Evolutionary conservation across 2,797 vertebrate genomes (phyloP).

Genomic region (Smutsia gigantea): DNA sequence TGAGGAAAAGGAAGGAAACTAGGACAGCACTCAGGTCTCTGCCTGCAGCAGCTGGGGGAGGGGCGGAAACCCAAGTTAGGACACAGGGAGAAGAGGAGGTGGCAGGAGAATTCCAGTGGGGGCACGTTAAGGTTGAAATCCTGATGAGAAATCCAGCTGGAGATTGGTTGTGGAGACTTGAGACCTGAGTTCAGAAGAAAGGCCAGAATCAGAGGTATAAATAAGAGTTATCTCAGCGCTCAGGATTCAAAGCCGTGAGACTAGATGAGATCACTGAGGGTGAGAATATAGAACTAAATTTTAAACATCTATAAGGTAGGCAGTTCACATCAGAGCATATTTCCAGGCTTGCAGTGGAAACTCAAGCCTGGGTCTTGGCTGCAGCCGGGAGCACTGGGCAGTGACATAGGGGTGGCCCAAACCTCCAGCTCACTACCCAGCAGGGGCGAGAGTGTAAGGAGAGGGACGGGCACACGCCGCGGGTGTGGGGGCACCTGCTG

Average conservation of each 20-base stretch:
- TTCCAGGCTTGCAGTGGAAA: neutral
- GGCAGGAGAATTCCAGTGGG: neutral
- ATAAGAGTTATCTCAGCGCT: neutral
- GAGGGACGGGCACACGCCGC: fast-evolving
- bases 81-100: neutral
- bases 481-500: neutral
- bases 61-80: too few species aligned
- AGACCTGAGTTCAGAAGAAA: neutral
- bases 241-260: neutral
- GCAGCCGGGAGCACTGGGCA: neutral
- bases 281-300: neutral
- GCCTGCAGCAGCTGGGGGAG: neutral
- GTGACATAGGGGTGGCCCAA: neutral
- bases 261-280: neutral
- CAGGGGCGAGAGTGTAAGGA: fast-evolving
- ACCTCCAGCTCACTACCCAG: too few species aligned
- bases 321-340: neutral
- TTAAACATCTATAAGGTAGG: neutral
- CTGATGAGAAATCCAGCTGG: neutral
- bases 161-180: neutral
- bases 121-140: neutral
- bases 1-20: neutral
- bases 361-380: neutral
- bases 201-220: neutral
- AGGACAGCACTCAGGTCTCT: neutral